Base-by-base conservation (phyloP, 1,140 invertebrate genomes). In the Drosophila funebris region DNA sequence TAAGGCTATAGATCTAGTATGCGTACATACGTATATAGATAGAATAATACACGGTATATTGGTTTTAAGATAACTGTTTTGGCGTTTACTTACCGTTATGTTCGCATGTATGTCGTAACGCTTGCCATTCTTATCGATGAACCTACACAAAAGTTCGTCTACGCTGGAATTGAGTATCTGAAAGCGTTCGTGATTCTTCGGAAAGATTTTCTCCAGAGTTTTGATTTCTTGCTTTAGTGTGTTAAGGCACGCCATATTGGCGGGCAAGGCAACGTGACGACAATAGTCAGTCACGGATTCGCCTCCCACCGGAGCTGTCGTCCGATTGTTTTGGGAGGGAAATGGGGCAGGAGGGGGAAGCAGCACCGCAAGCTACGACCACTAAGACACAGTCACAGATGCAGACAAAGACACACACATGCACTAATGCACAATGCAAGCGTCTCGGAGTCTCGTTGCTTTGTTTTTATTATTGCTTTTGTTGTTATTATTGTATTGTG, bases 171-270 rank as follows among this genome's bases (percentile, higher is more conserved):
- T 96, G 92, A 98, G 95, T 93, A 98, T 97, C 94, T 98, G 97
- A 96, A 99, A 99, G 91, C 97, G 94, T 93, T 98, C 97, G 95
- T 99, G 98, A 92, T 95, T 96, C 94, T 97, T 98, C 56, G 97
- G 96, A 94, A 99, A 99, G 90, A 97, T 95, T 92, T 96, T 95
- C 94, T 99, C 97, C 93, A 99, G 94, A 92, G 97, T 96, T 94
- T 97, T 96, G 92, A 99, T 99, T 95, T 99, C 98, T 94, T 98
- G 96, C 94, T 99, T 99, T 85, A 99, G 94, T 81, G 96, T 98
- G 93, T 98, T 97, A 93, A 99, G 94, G 94, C 98, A 99, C 94
- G 98, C 98, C 98, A 99, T 99, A 73, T 85, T 84, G 82, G 80
- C 85, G 68, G 58, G 72, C 60, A 78, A 78, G 76, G 69, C 84